A percentile compares a stretch with the other conserved stretches of the same genome.
These are phyloP conservation scores for Neoscelio sp. DNA, from an alignment of 2,888 invertebrate genomes.

Conservation along the genomic window DNA sequence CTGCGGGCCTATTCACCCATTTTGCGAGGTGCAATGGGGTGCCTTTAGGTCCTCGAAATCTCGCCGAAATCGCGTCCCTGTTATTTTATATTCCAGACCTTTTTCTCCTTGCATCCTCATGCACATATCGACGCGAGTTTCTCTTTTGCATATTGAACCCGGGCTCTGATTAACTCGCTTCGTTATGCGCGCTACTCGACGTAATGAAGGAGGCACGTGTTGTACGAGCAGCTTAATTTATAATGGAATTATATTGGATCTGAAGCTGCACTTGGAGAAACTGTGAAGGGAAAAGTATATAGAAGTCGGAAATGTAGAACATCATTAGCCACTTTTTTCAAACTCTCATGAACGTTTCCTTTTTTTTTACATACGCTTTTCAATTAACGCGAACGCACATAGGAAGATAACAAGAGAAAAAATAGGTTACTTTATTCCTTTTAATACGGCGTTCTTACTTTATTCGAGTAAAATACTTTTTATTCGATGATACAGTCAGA, in stretches of 20 bases:
- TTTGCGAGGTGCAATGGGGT: neutral
- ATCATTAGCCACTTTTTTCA: slow-evolving; percentile 65
- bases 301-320: slow-evolving; percentile 63
- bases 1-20: slow-evolving; percentile 48
- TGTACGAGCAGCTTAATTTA: slow-evolving; percentile 66
- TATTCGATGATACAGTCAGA: neutral
- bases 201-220: slow-evolving; percentile 66
- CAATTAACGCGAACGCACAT: slow-evolving; percentile 58
- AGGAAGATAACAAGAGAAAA: slow-evolving; percentile 56
- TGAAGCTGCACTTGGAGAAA: slow-evolving; percentile 65
- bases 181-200: slow-evolving; percentile 63
- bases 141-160: slow-evolving; percentile 64
- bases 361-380: slow-evolving; percentile 55
- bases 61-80: slow-evolving; percentile 35
- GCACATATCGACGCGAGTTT: slow-evolving; percentile 59
- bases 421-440: slow-evolving; percentile 59
- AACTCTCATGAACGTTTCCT: slow-evolving; percentile 56
- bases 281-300: slow-evolving; percentile 61
- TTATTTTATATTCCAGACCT: slow-evolving; percentile 20
- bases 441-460: slow-evolving; percentile 37
- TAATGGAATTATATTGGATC: slow-evolving; percentile 66
- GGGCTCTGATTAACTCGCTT: slow-evolving; percentile 63
- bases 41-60: slow-evolving; percentile 16
- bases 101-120: slow-evolving; percentile 33
- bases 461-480: slow-evolving; percentile 14